Evolutionary conservation across 1,140 invertebrate species (phyloP), one percentile per base, ranked within the genome.

Genomic region (Bombus impatiens): DNA sequence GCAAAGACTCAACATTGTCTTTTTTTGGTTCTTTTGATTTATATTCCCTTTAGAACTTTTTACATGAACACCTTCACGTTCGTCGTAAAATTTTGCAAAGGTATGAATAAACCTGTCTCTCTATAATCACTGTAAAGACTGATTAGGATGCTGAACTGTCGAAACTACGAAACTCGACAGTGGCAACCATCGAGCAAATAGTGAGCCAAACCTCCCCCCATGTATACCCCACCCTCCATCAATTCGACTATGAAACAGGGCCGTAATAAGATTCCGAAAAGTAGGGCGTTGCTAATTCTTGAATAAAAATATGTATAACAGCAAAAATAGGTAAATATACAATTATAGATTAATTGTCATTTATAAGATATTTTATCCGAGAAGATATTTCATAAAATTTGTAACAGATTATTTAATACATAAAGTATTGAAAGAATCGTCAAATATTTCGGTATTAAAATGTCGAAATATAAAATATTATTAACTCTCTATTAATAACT

Each of bases 1-100:
- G 82, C 91, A 93, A 65, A 93, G 82, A 65, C 76, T 91, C 89
- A 93, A 86, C 93, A 93, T 93, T 62, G 81, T 77, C 47, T 53
- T 71, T 67, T 40, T 68, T 65, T 65, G 3, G 32, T 59, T 71
- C 67, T 74, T 40, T 67, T n/a, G 25, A n/a, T 22, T 88, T 68
- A 32, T 42, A 67, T 72, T 12, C 35, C 32, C 47, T 53, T 42
- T 4, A 13, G 65, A n/a, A 65, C 2, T 35, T 37, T 74, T 87
- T 67, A 57, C 77, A 78, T 67, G 13, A 59, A 87, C 75, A 68
- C 86, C 10, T 78, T 79, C 32, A 42, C 74, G 28, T 75, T 68
- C 1, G 44, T 72, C 25, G 53, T 15, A 4, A 12, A n/a, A 25
- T 32, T 62, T 57, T 53, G 2, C 25, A 4, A 25, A 53, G 47